Percentiles rank a stretch among this genome's conserved stretches.
These are phyloP conservation scores for Sapajus apella DNA, from an alignment of 2,113 vertebrate genomes.

Conservation along the genomic window DNA sequence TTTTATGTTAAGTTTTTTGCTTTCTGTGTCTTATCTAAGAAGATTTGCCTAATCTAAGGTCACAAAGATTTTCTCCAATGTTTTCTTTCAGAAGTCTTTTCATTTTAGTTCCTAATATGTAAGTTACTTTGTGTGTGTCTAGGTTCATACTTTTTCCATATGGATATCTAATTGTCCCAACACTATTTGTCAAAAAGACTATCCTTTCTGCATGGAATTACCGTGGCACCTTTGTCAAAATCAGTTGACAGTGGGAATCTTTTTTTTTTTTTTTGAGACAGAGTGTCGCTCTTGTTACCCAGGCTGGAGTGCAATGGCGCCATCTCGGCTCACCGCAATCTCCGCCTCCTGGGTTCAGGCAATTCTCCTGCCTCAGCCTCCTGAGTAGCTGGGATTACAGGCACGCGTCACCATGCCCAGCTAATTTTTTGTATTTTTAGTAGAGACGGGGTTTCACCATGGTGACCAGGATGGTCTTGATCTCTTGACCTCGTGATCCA, in stretches of 20 bases:
- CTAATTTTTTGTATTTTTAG: too few relatives aligned
- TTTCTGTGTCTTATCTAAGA: not conserved
- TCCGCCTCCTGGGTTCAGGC: too few relatives aligned
- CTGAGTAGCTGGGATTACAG: too few relatives aligned
- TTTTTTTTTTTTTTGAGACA: not conserved
- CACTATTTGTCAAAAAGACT: not conserved
- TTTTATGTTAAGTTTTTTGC: not conserved
- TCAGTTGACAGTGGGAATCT: not conserved
- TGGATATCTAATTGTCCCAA: not conserved
- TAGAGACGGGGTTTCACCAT: too few relatives aligned
- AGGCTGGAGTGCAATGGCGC: too few relatives aligned
- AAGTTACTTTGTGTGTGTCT: not conserved
- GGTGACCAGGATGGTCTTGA: too few relatives aligned
- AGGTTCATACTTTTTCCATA: not conserved
- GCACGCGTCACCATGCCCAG: too few relatives aligned
- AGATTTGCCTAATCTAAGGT: not conserved
- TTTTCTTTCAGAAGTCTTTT: slow-evolving; percentile 7
- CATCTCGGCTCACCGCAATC: too few relatives aligned
- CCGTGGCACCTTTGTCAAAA: not conserved
- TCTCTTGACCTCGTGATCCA: too few relatives aligned
- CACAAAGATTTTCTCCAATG: not conserved
- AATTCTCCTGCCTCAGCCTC: too few relatives aligned
- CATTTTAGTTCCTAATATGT: not conserved
- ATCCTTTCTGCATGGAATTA: not conserved
- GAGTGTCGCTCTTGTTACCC: too few relatives aligned